These are phyloP conservation scores for Chesias legatella DNA, from an alignment of 2,888 invertebrate genomes.

Conservation along the genomic window DNA sequence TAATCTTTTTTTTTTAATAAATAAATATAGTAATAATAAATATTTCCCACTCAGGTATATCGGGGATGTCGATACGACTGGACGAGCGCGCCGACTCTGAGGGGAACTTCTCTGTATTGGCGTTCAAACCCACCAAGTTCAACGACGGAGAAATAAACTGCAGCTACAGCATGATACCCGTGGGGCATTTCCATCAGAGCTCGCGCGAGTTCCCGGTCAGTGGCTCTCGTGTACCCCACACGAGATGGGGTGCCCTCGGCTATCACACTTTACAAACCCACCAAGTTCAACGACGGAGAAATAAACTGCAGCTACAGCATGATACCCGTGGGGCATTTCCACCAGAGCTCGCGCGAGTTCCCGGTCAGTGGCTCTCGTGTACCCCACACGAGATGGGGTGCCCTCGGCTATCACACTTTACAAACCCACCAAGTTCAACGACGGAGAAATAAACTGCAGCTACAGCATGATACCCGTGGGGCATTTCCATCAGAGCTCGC, in stretches of 20 bases:
- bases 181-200: slow-evolving; percentile 90
- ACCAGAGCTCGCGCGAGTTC: slow-evolving; percentile 84
- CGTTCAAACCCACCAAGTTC: slow-evolving; percentile 82
- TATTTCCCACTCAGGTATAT: slow-evolving; percentile 86
- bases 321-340: slow-evolving; percentile 92
- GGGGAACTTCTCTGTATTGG: slow-evolving; percentile 97
- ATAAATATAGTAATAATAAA: no score
- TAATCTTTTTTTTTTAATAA: no score
- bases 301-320: slow-evolving; percentile 86
- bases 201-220: slow-evolving; percentile 87
- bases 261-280: no score
- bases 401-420: no score
- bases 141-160: slow-evolving; percentile 80
- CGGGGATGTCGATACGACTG: slow-evolving; percentile 94
- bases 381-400: no score
- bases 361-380: slow-evolving; percentile 89
- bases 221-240: no score
- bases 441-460: slow-evolving; percentile 80
- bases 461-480: slow-evolving; percentile 92
- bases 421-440: slow-evolving; percentile 76
- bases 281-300: slow-evolving; percentile 63
- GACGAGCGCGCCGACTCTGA: slow-evolving; percentile 97
- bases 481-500: slow-evolving; percentile 85
- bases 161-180: slow-evolving; percentile 88
- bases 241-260: no score